phyloP scores from a whole-genome alignment of 2,113 vertebrate genomes.

The Indri indri region DNA sequence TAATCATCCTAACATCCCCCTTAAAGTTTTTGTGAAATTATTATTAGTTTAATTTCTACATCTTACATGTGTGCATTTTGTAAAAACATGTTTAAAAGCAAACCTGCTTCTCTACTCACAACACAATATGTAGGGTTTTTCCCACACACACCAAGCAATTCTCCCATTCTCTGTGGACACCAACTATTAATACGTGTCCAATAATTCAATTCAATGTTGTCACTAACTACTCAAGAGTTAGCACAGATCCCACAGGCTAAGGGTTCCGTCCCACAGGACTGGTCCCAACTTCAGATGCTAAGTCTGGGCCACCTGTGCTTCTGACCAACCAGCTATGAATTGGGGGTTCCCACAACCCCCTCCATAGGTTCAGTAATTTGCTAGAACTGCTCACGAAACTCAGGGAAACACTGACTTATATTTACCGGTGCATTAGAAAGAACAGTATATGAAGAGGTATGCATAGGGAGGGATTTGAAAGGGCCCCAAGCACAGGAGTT shows the following conservation, averaged over 20 bases:
- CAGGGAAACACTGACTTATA: background rate
- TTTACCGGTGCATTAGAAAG: background rate
- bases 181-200: no score
- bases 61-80: background rate
- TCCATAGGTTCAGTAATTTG: background rate
- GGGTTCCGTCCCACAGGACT: background rate
- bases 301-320: background rate
- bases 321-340: background rate
- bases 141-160: background rate
- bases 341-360: rapidly evolving
- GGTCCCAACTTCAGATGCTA: background rate
- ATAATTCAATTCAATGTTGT: background rate
- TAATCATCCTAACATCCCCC: background rate
- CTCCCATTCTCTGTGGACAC: background rate
- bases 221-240: background rate
- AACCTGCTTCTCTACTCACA: background rate
- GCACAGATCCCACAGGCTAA: background rate
- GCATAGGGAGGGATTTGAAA: background rate
- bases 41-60: background rate
- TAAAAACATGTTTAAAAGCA: background rate
- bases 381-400: background rate
- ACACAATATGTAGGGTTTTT: background rate
- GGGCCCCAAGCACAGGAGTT: rapidly evolving
- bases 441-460: background rate
- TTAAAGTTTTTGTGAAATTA: background rate